Evolutionary conservation across 1,140 invertebrate genomes (phyloP), one percentile per base, ranked within the genome.

Genomic region (Hermatobates lingyangjiaoensis): DNA sequence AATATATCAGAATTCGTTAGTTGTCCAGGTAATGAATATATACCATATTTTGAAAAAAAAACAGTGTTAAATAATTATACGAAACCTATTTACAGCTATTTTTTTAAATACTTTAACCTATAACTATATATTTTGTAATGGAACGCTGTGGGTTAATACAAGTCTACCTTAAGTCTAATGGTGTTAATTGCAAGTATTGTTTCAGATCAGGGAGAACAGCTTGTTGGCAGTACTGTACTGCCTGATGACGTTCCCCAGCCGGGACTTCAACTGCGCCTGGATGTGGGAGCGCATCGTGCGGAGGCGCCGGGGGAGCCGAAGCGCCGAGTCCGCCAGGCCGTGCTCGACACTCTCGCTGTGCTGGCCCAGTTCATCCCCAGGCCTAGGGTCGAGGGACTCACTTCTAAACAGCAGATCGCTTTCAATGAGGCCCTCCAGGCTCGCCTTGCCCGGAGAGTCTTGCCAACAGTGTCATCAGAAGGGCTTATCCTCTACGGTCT

Each of bases 341-440:
- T 83, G 0, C 66, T 90, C n/a, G 87, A 90, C 62, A 77, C 81
- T 44, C 64, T 88, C 45, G 81, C 86, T 2, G 76, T 82, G 24
- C 63, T 89, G 3, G 79, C 79, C 2, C 83, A 87, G 63, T 75
- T 83, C 27, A 76, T 23, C 65, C 75, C 40, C 54, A 63, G 60
- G 60, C n/a, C n/a, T n/a, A n/a, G n/a, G n/a, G n/a, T n/a, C n/a
- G n/a, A n/a, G n/a, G n/a, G n/a, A n/a, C n/a, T n/a, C n/a, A n/a
- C n/a, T n/a, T n/a, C n/a, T n/a, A n/a, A n/a, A n/a, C n/a, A n/a
- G n/a, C n/a, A n/a, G n/a, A n/a, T n/a, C n/a, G n/a, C n/a, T 27
- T 59, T 57, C 38, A 30, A 27, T 1, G 54, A 55, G 28, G 59
- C 58, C 0, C 28, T 61, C 0, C 53, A 58, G 40, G 73, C 74